Evolutionary conservation across 2,113 vertebrate species (phyloP).

Genomic region (Poeciliopsis turrubarensis): DNA sequence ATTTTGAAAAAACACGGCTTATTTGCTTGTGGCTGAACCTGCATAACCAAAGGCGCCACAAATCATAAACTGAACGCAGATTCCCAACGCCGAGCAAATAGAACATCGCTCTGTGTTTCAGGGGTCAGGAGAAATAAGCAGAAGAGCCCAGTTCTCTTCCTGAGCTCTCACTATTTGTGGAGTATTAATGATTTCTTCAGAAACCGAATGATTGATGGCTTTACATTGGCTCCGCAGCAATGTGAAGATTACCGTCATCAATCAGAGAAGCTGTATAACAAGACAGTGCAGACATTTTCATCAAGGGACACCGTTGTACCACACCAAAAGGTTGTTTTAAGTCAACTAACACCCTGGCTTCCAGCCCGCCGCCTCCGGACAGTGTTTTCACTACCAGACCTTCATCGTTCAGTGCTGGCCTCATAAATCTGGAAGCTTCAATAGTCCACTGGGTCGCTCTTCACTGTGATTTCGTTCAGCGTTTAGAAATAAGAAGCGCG

Average conservation of each 20-base stretch:
- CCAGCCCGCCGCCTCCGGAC: conserved; percentile 51
- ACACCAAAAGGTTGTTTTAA: conserved; percentile 48
- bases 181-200: conserved; percentile 49
- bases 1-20: conserved; percentile 47
- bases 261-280: conserved; percentile 40
- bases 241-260: conserved; percentile 62
- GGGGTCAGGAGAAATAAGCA: conserved; percentile 23
- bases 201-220: conserved; percentile 57
- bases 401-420: conserved; percentile 30
- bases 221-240: conserved; percentile 46
- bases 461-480: conserved; percentile 49
- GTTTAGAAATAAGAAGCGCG: conserved; percentile 23
- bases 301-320: conserved; percentile 38
- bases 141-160: background rate
- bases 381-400: conserved; percentile 57
- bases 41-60: conserved; percentile 57
- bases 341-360: conserved; percentile 69
- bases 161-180: conserved; percentile 12
- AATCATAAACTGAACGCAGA: conserved; percentile 41
- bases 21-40: conserved; percentile 59
- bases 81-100: conserved; percentile 24
- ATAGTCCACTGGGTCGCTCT: conserved; percentile 51
- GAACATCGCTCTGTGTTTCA: conserved; percentile 10
- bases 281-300: conserved; percentile 44
- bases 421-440: conserved; percentile 67